A percentile compares a stretch with the other conserved stretches of the same genome.
phyloP scores from a whole-genome alignment of 2,888 invertebrate genomes.

The Nezara viridula region DNA sequence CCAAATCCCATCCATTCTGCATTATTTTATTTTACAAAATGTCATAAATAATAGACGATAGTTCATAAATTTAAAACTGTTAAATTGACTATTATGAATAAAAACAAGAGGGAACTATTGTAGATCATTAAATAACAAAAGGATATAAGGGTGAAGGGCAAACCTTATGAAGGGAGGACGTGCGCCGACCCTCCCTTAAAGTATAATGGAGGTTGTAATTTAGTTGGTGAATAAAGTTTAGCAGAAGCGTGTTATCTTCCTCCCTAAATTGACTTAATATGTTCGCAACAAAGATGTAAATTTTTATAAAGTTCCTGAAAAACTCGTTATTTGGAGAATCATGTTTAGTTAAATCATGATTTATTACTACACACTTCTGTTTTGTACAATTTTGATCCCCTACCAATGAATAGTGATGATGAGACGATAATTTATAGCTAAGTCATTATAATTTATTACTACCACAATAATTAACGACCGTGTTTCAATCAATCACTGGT shows the following conservation, averaged over 20 bases:
- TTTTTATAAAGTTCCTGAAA: not conserved
- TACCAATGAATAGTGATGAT: not conserved
- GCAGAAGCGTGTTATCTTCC: not conserved
- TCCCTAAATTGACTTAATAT: slow-evolving; percentile 18
- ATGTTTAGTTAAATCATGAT: not conserved
- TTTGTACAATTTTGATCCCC: not conserved
- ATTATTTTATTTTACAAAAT: too few species aligned
- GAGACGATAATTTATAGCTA: too few species aligned
- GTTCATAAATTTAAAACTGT: not conserved
- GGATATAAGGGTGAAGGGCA: not conserved
- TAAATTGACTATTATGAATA: not conserved
- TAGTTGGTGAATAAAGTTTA: slow-evolving; percentile 9
- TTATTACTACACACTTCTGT: not conserved
- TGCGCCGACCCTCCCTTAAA: not conserved
- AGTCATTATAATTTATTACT: too few species aligned
- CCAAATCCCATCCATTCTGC: too few species aligned
- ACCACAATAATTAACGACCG: too few species aligned
- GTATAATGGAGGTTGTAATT: slow-evolving; percentile 23
- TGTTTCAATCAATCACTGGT: too few species aligned
- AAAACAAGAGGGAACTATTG: not conserved
- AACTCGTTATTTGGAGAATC: not conserved
- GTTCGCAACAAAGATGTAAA: not conserved
- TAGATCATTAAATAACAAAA: not conserved
- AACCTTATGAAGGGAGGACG: slow-evolving; percentile 2
- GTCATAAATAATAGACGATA: not conserved